These are phyloP conservation scores for Drosophila austrosaltans DNA, from an alignment of 2,888 invertebrate species.

Conservation along the genomic window DNA sequence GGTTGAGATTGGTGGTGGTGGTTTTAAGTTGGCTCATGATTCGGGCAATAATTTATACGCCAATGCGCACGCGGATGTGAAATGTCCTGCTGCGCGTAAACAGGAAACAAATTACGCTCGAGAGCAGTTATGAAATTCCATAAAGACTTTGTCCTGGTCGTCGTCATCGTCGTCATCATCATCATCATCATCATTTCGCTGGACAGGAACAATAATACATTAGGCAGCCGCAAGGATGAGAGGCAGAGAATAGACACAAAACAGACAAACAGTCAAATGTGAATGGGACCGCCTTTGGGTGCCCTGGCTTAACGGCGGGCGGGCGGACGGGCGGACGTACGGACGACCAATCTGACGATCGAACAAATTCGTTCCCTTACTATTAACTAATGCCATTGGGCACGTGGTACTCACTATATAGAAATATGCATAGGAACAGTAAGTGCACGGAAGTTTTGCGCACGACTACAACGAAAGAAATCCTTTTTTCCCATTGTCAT, in stretches of 20 bases:
- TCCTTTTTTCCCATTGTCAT: conserved; percentile 61
- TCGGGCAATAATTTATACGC: conserved; percentile 76
- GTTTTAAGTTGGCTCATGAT: conserved; percentile 58
- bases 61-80: conserved; percentile 70
- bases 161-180: conserved; percentile 31
- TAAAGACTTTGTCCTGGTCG: conserved; percentile 49
- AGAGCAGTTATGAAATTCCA: conserved; percentile 78
- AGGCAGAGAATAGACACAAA: conserved; percentile 20
- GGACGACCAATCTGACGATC: conserved; percentile 22
- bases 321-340: conserved; percentile 36
- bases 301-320: conserved; percentile 52
- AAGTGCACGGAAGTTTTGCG: conserved; percentile 44
- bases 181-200: conserved; percentile 47
- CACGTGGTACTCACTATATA: conserved; percentile 51
- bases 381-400: conserved; percentile 34
- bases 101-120: conserved; percentile 82
- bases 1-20: conserved; percentile 42
- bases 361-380: conserved; percentile 22
- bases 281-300: conserved; percentile 25
- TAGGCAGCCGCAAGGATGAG: conserved; percentile 65
- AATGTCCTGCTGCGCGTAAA: conserved; percentile 79
- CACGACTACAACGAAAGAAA: conserved; percentile 52
- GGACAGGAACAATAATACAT: conserved; percentile 75
- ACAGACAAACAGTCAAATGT: conserved; percentile 50
- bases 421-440: conserved; percentile 25